A percentile compares a stretch with the other conserved stretches of the same genome.
Evolutionary conservation across 64 coral and sea anemone species (phyloP).

Genomic region (Exaiptasia diaphana): DNA sequence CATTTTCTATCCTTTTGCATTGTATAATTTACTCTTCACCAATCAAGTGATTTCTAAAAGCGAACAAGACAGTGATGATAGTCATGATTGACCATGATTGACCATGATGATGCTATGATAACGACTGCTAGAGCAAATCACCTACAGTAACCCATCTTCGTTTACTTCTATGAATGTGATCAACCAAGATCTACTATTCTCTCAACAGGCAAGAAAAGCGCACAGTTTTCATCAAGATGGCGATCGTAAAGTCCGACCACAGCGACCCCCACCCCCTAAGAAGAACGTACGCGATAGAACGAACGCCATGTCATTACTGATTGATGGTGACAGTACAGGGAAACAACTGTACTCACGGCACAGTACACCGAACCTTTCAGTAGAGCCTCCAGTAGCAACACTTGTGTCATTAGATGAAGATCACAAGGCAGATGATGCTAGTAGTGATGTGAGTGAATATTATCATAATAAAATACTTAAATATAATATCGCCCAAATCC

Average conservation of each 20-base stretch:
- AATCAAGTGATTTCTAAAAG: no score
- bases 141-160: no score
- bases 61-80: no score
- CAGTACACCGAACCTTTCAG: constrained; percentile 34
- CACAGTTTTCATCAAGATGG: neutral
- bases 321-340: neutral
- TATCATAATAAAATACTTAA: neutral
- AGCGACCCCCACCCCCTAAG: constrained; percentile 30
- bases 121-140: no score
- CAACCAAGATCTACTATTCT: neutral
- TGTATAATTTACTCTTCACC: no score
- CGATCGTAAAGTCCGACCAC: neutral
- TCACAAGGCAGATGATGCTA: neutral
- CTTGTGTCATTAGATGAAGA: constrained; percentile 53
- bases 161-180: no score
- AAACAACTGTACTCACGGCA: neutral
- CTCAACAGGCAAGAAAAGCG: neutral
- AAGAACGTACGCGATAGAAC: constrained; percentile 24
- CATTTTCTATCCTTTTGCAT: no score
- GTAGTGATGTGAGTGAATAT: neutral
- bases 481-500: no score
- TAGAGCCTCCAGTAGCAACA: constrained; percentile 5
- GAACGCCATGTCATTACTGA: constrained; percentile 15
- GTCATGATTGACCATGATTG: no score
- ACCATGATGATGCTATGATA: no score